Conservation (phyloP, 2,797 vertebrate species). For the Ceyx erithaca region DNA sequence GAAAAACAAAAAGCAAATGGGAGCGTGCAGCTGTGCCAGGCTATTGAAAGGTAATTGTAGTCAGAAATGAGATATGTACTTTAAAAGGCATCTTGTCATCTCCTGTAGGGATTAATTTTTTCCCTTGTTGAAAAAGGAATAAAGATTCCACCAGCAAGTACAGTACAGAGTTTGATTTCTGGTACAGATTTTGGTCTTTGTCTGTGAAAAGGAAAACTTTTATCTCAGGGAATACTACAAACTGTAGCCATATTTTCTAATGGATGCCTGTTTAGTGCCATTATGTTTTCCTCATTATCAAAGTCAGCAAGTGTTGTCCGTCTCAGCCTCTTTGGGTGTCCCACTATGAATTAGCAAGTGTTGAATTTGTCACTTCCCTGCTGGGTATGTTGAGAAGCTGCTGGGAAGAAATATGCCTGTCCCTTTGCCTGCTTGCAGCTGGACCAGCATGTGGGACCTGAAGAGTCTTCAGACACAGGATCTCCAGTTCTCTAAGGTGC, state of each 20-base stretch:
- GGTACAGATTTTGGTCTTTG: neutral
- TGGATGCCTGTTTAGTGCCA: neutral
- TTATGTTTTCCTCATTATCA: neutral
- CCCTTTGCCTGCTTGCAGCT: neutral
- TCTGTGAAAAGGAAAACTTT: neutral
- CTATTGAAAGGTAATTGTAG: constrained; percentile 72
- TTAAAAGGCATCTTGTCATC: constrained; percentile 61
- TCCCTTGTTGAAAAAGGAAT: constrained; percentile 11
- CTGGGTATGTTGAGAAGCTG: neutral
- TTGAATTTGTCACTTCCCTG: neutral
- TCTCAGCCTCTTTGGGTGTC: neutral
- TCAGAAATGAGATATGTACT: constrained; percentile 69
- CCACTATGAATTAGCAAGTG: neutral
- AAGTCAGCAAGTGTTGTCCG: neutral
- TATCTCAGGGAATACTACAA: neutral
- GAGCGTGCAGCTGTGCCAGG: constrained; percentile 68
- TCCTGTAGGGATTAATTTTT: constrained; percentile 64
- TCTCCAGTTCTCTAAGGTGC: neutral
- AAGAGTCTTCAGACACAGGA: neutral
- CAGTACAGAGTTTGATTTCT: neutral
- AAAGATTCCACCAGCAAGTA: neutral
- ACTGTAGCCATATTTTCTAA: neutral
- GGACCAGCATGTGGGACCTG: fast-evolving
- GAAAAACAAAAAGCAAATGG: constrained; percentile 70
- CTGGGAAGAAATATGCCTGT: neutral